These are phyloP conservation scores for Phalacrocorax carbo DNA, from an alignment of 2,113 vertebrate species.

Conservation along the genomic window DNA sequence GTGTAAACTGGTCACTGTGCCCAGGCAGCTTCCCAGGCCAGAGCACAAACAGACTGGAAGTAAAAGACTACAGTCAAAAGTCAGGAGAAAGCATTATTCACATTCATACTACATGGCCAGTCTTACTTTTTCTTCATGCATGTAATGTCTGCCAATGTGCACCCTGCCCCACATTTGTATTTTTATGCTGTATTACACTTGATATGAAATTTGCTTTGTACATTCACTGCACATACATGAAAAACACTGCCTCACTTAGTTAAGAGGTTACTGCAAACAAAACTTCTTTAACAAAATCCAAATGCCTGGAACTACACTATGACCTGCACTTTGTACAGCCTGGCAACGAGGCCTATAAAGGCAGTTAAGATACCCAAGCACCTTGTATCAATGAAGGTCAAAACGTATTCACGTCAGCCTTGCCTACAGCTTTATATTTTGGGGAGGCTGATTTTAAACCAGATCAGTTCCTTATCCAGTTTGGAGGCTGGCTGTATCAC, in stretches of 20 bases:
- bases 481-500: background rate
- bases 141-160: background rate
- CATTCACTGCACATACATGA: background rate
- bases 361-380: background rate
- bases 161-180: background rate
- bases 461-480: background rate
- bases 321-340: background rate
- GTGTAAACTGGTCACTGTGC: background rate
- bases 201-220: background rate
- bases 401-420: background rate
- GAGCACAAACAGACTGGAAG: background rate
- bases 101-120: background rate
- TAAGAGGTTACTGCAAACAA: background rate
- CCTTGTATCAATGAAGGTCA: background rate
- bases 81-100: background rate
- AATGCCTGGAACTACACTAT: background rate
- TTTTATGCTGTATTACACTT: background rate
- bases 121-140: background rate
- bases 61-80: background rate
- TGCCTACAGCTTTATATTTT: background rate
- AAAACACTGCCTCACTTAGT: background rate
- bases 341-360: background rate
- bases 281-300: background rate
- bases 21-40: background rate
- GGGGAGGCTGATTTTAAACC: background rate